Evolutionary conservation across 2,888 invertebrate species (phyloP).

Genomic region (Andrena camellia): DNA sequence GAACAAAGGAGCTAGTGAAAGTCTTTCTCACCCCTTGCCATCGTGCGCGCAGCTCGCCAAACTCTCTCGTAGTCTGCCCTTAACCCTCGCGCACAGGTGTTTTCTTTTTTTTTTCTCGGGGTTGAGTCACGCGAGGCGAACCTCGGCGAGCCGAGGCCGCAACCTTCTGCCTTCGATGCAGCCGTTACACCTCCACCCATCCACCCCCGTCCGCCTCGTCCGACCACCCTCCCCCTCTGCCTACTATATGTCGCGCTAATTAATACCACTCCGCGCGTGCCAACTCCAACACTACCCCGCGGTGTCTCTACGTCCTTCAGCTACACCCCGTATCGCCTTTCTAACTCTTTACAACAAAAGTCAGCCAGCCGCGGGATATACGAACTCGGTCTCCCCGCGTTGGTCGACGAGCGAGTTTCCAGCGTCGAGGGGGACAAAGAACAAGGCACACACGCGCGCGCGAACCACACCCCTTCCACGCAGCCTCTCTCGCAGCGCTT

Average conservation of each 20-base stretch:
- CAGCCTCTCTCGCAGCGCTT: constrained; percentile 23
- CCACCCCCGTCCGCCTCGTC: background rate
- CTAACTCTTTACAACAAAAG: constrained; percentile 47
- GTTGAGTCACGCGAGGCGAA: constrained; percentile 67
- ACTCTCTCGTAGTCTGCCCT: constrained; percentile 38
- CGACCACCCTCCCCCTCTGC: background rate
- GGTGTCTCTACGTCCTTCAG: too few relatives aligned
- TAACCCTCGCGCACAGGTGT: constrained; percentile 63
- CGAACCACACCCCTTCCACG: constrained; percentile 55
- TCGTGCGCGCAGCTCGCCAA: constrained; percentile 24
- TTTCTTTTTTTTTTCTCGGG: constrained; percentile 44
- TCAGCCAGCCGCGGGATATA: constrained; percentile 33
- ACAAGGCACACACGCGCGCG: constrained; percentile 21
- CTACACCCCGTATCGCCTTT: background rate
- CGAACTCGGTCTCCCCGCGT: background rate
- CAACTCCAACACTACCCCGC: constrained; percentile 5
- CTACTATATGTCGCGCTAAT: constrained; percentile 50
- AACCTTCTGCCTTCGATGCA: constrained; percentile 29
- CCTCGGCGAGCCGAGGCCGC: constrained; percentile 33
- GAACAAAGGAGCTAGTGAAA: constrained; percentile 50
- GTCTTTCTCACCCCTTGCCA: constrained; percentile 45
- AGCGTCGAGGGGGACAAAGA: constrained; percentile 38
- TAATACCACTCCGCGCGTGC: constrained; percentile 57
- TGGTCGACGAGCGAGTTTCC: constrained; percentile 25
- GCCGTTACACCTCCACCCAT: constrained; percentile 4